Evolutionary conservation across 2,113 vertebrate genomes (phyloP), one percentile per base, ranked within the genome.

Genomic region (Pterocles gutturalis): DNA sequence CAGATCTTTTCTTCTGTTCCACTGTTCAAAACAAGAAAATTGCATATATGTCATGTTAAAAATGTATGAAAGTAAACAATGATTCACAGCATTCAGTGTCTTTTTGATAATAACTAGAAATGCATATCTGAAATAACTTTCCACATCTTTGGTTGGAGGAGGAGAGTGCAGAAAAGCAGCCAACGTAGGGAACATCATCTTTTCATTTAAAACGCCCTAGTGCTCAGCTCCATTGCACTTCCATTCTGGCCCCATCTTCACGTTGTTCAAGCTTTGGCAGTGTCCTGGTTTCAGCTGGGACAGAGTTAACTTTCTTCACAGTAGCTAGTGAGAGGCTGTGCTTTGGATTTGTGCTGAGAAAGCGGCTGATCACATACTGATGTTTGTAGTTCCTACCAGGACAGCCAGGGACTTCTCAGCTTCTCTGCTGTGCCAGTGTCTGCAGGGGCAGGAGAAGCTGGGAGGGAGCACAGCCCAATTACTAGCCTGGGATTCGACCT

Each of bases 1-100:
- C 75, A 76, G 36, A 60, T 46, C 53, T 92, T 66, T 80, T 77
- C 25, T 79, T 82, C 87, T 72, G 14, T 91, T 85, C 62, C 28
- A 21, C 66, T 73, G 60, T 66, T 94, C 66, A 72, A 62, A 93
- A 94, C 70, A 95, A 94, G 84, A 95, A 84, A 96, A 95, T 90
- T 91, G 81, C 49, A 66, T 95, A 20, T 85, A 54, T 57, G 62
- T 87, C 45, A 26, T 72, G 36, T 87, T 80, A 95, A 96, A 96
- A 82, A 94, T 94, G 33, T 64, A 83, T 61, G 41, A 71, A 16
- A 71, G 25, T 93, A 94, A 96, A 93, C 89, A 93, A 60, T 31
- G 49, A 53, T 82, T 93, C 49, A 65, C 62, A 86, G 67, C 53
- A 79, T 91, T 61, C 73, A 25, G 20, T 48, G 22, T 55, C 43